These are phyloP conservation scores for Ormyrus rosae DNA, from an alignment of 2,888 invertebrate species.

Conservation along the genomic window DNA sequence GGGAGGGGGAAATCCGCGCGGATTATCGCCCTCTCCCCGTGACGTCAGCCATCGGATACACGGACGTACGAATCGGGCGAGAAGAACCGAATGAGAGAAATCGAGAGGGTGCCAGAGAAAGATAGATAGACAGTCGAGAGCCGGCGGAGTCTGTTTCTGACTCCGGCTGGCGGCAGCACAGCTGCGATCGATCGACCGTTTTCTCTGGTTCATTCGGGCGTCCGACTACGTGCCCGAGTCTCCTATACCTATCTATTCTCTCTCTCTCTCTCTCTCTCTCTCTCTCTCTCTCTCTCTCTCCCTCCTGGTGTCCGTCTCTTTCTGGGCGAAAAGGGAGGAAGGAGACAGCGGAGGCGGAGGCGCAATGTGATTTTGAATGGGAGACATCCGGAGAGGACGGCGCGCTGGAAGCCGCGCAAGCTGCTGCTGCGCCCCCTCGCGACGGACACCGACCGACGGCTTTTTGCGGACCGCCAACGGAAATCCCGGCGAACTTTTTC, in stretches of 20 bases:
- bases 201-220: conserved; percentile 41
- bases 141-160: neutral
- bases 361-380: conserved; percentile 69
- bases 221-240: neutral
- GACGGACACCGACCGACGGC: too few species aligned
- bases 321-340: neutral
- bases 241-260: neutral
- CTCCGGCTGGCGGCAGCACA: conserved; percentile 43
- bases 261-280: neutral
- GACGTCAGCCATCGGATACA: conserved; percentile 28
- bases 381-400: conserved; percentile 60
- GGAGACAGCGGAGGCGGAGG: neutral
- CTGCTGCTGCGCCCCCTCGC: neutral
- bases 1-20: conserved; percentile 14
- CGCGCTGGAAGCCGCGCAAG: too few species aligned
- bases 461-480: too few species aligned
- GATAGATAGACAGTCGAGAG: neutral
- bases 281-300: neutral
- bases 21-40: conserved; percentile 38
- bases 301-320: too few species aligned
- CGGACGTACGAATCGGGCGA: neutral
- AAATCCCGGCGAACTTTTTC: neutral
- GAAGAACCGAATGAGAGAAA: neutral
- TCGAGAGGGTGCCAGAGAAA: neutral
- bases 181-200: conserved; percentile 45